These are phyloP conservation scores for Alviniconcha marisindica DNA, from an alignment of 1,140 invertebrate species.

Conservation along the genomic window DNA sequence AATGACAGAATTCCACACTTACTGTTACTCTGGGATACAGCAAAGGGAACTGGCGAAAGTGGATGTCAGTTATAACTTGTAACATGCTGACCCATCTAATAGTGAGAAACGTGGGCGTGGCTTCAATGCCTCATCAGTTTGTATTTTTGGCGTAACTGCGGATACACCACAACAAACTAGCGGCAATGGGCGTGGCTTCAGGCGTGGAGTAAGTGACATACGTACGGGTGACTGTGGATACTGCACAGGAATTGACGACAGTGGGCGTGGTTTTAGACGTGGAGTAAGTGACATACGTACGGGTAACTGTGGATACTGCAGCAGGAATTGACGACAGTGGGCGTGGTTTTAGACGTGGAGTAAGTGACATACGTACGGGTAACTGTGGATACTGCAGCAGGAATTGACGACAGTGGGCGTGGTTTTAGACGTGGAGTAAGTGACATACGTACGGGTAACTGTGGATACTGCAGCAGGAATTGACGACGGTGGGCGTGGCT, in stretches of 20 bases:
- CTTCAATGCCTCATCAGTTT: no score
- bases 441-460: constrained; percentile 47
- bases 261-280: no score
- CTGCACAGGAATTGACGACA: constrained; percentile 51
- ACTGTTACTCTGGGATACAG: constrained; percentile 39
- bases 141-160: constrained; percentile 43
- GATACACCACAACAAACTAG: constrained; percentile 47
- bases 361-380: constrained; percentile 50
- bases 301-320: constrained; percentile 41
- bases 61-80: no score
- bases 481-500: constrained; percentile 21
- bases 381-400: constrained; percentile 45
- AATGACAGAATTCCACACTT: no score
- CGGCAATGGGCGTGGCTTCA: no score
- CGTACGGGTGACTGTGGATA: constrained; percentile 43
- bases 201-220: no score
- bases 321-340: constrained; percentile 49
- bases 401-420: no score
- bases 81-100: no score
- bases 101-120: no score
- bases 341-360: no score
- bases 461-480: constrained; percentile 47
- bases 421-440: no score
- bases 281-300: constrained; percentile 50
- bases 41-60: constrained; percentile 54